These are phyloP conservation scores for Pogonocichla stellata DNA, from an alignment of 2,113 vertebrate species.

Conservation along the genomic window DNA sequence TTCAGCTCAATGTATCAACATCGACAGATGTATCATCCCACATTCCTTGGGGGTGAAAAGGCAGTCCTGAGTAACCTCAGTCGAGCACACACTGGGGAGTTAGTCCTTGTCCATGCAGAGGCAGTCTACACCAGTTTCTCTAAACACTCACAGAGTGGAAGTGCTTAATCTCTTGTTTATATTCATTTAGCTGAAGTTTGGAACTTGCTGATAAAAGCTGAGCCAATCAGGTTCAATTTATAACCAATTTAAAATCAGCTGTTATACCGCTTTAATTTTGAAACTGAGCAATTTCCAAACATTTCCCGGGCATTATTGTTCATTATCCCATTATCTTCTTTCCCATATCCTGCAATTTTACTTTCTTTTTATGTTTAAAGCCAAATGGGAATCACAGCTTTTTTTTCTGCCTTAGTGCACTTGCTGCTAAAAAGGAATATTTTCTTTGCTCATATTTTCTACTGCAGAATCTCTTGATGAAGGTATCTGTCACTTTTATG, in stretches of 20 bases:
- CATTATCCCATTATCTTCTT: neutral
- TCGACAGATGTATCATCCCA: neutral
- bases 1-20: neutral
- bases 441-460: neutral
- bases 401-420: neutral
- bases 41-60: neutral
- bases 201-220: neutral
- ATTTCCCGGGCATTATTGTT: neutral
- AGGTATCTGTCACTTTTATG: neutral
- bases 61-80: neutral
- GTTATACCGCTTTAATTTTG: neutral
- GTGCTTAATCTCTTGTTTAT: neutral
- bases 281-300: neutral
- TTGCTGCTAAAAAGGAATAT: neutral
- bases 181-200: neutral
- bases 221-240: neutral
- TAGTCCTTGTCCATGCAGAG: neutral
- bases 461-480: neutral
- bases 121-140: neutral
- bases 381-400: neutral
- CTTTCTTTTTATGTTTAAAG: neutral
- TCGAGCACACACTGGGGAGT: accelerated
- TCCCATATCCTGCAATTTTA: neutral
- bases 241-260: neutral
- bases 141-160: neutral